These are phyloP conservation scores for Pseudorhiza aurosa DNA, from an alignment of 30 jellyfish, hydroid and myxozoan species.

Conservation along the genomic window DNA sequence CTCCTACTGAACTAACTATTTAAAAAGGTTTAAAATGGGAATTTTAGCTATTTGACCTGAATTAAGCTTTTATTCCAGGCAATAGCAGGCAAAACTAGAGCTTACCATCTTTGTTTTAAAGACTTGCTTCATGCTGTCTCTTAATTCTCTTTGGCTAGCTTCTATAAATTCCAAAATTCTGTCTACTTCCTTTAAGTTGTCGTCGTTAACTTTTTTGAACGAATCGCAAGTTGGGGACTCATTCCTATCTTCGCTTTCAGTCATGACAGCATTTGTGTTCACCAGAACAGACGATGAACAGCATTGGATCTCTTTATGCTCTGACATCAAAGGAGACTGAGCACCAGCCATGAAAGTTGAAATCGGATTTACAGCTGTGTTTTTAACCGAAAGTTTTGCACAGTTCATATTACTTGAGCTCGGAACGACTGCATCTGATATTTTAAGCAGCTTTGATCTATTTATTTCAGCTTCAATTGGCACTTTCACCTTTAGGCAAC, in stretches of 20 bases:
- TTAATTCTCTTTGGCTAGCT: conserved; percentile 39
- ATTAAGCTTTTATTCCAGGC: too few species aligned
- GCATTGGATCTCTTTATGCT: background rate
- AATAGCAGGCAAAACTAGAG: too few species aligned
- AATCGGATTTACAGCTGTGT: conserved; percentile 39
- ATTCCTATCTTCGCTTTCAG: conserved; percentile 3
- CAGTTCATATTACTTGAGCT: conserved; percentile 20
- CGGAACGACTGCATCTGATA: background rate
- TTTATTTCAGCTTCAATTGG: conserved; percentile 30
- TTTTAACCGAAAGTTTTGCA: conserved; percentile 39
- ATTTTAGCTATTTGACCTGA: background rate
- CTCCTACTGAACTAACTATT: too few species aligned
- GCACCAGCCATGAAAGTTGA: conserved; percentile 16
- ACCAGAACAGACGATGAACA: conserved; percentile 36
- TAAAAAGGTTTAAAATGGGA: too few species aligned
- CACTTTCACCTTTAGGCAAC: background rate
- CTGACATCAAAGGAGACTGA: conserved; percentile 16
- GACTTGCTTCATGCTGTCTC: conserved; percentile 17
- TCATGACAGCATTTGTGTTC: conserved; percentile 15
- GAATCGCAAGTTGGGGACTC: too few species aligned
- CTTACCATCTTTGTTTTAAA: conserved; percentile 50
- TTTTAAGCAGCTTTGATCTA: background rate
- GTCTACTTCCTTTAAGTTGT: conserved; percentile 1
- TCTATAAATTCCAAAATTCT: conserved; percentile 31
- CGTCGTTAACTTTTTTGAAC: background rate